Evolutionary conservation across 2,888 invertebrate species (phyloP), one percentile per base, ranked within the genome.

Genomic region (Apocheima hispidaria): DNA sequence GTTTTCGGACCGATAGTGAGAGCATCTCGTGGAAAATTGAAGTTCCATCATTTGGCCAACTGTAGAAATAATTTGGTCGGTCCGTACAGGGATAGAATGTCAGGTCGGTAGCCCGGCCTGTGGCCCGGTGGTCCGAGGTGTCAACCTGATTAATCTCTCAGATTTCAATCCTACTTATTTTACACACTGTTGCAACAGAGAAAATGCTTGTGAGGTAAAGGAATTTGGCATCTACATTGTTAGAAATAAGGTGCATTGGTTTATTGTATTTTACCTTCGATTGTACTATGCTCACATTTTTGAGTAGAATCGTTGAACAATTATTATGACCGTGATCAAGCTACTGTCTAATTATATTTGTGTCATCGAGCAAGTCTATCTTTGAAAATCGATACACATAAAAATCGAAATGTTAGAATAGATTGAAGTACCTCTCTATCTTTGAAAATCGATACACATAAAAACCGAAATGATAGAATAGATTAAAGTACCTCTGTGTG

Each of bases 141-240:
- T 63, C 62, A 54, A 21, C 23, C 38, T 44, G 50, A 63, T 40
- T 58, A 41, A 57, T 61, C 38, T 58, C 43, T 54, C 53, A 23
- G 30, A 44, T 57, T 57, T 57, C 61, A 36, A 16, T 30, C 48
- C 40, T 26, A 28, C 40, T 40, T 40, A 28, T 46, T 20, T 26
- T 12, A 36, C 14, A 36, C 7, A 10, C 35, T 26, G 48, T 28
- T 28, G 28, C 18, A 44, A 4, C 6, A 16, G 14, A 44, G 14
- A 26, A 23, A 43, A 23, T 2, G 4, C 46, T n/a, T 20, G 12
- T 2, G 14, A 18, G 2, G 18, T 6, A 33, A 30, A 12, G 18
- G 30, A 46, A 10, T 46, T 30, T 46, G 7, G n/a, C 30, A 46
- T 46, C 12, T 33, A 46, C 20, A 20, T 20, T 28, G 1, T 28